Evolutionary conservation across 2,888 invertebrate genomes (phyloP), one percentile per base, ranked within the genome.

Genomic region (Drosophila siamana): DNA sequence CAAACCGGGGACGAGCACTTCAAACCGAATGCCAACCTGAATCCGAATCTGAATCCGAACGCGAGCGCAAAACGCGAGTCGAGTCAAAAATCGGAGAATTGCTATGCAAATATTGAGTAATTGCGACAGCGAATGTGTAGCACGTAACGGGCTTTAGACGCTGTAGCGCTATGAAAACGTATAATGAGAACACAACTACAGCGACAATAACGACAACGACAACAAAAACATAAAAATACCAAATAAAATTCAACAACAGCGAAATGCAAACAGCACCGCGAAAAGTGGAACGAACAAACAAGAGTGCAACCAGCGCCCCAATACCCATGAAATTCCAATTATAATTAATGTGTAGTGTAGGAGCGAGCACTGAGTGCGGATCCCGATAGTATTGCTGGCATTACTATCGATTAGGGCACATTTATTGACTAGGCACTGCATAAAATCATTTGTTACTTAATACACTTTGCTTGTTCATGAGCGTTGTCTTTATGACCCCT

Each of bases 101-200:
- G 40, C 55, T 71, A 80, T 77, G 80, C 72, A 71, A 77, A 79
- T 77, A 80, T 80, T 78, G 74, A 68, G 74, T 74, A 74, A 74
- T 74, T 71, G 72, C 40, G 59, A 48, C 30, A n/a, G 30, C 30
- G 30, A 30, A 9, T 30, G 51, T 64, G 19, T 30, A 75, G 64
- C 73, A 71, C 54, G 52, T 66, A 76, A 73, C 54, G 41, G 50
- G 60, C 41, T 33, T 11, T 11, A 36, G 36, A 38, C 50, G 60
- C 41, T 33, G 4, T 11, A 36, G 36, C 6, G 36, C 36, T 50
- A 24, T 28, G 16, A 22, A 43, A 22, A 33, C 52, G 41, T 60
- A 41, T 54, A 61, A 61, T 61, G 44, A 61, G 54, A 43, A 22
- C 48, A 28, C 48, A 36, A n/a, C 30, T 41, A 48, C 55, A 9